Conservation (phyloP, 2,888 invertebrate genomes). For the Drosophila rellima region DNA sequence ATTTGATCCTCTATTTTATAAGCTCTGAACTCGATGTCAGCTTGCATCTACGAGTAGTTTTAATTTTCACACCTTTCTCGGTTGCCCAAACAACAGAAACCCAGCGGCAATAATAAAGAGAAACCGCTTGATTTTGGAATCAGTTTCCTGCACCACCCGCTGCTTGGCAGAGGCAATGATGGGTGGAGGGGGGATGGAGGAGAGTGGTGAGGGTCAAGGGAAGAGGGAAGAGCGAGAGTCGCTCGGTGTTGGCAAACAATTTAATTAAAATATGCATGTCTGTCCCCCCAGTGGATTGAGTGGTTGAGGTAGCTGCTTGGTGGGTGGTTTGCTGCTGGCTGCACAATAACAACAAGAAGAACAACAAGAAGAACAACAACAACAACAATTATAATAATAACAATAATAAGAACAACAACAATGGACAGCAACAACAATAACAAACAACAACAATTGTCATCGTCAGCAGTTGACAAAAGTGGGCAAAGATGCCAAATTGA, state of each 20-base stretch:
- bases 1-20: slow-evolving; percentile 4
- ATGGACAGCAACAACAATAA: slow-evolving; percentile 14
- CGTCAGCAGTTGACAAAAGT: slow-evolving; percentile 65
- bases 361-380: slow-evolving; percentile 10
- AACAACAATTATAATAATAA: slow-evolving; percentile 9
- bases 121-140: slow-evolving; percentile 35
- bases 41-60: slow-evolving; percentile 6
- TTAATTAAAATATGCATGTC: slow-evolving; percentile 76
- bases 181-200: background rate
- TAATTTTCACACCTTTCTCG: slow-evolving; percentile 37
- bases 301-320: slow-evolving; percentile 45
- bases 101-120: slow-evolving; percentile 5
- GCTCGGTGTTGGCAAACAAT: slow-evolving; percentile 62
- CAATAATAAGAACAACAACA: background rate
- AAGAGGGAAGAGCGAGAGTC: slow-evolving; percentile 19
- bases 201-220: background rate
- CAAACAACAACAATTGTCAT: slow-evolving; percentile 61
- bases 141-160: slow-evolving; percentile 24
- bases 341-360: slow-evolving; percentile 22
- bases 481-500: slow-evolving; percentile 77
- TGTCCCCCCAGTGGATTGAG: slow-evolving; percentile 56
- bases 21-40: slow-evolving; percentile 11
- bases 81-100: background rate
- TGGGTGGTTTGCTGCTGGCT: slow-evolving; percentile 25
- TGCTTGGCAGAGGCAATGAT: background rate